Percentiles rank a stretch among this genome's conserved stretches.
These are phyloP conservation scores for Teleogryllus oceanicus DNA, from an alignment of 2,888 invertebrate genomes.

Conservation along the genomic window DNA sequence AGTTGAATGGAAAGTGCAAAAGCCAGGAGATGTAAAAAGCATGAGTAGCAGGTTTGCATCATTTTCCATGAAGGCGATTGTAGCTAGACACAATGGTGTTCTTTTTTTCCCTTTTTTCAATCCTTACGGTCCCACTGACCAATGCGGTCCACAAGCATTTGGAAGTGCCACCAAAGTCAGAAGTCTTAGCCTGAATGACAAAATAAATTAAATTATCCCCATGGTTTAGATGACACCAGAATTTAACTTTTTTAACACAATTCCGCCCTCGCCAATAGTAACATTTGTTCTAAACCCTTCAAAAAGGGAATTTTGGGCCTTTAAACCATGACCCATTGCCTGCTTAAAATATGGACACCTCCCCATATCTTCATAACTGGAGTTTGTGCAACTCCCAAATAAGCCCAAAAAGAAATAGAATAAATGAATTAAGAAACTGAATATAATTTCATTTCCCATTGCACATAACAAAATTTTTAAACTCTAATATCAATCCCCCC, in stretches of 20 bases:
- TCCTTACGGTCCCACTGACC: slow-evolving; percentile 99
- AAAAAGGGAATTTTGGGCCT: slow-evolving; percentile 91
- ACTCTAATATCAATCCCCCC: slow-evolving; percentile 88
- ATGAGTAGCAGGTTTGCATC: slow-evolving; percentile 99
- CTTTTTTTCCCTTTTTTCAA: slow-evolving; percentile 97
- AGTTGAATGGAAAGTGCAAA: slow-evolving; percentile 80
- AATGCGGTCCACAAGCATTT: slow-evolving; percentile 99
- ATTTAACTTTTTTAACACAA: slow-evolving; percentile 52
- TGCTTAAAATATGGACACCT: slow-evolving; percentile 89
- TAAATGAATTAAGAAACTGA: background rate
- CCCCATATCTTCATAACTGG: slow-evolving; percentile 99
- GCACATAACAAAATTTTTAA: slow-evolving; percentile 41
- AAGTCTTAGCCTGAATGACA: slow-evolving; percentile 62
- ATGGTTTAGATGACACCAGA: background rate
- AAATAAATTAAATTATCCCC: background rate
- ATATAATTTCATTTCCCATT: too few species aligned
- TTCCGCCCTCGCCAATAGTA: slow-evolving; percentile 96
- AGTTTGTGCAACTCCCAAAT: slow-evolving; percentile 99
- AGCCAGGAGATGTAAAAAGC: slow-evolving; percentile 94
- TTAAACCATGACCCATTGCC: slow-evolving; percentile 86
- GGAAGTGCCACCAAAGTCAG: slow-evolving; percentile 96
- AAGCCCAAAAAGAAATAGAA: slow-evolving; percentile 57
- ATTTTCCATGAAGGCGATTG: slow-evolving; percentile 94
- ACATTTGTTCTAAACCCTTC: slow-evolving; percentile 99
- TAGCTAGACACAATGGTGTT: slow-evolving; percentile 99